Evolutionary conservation across 64 coral and sea anemone species (phyloP).

Genomic region (Cladopsammia gracilis): DNA sequence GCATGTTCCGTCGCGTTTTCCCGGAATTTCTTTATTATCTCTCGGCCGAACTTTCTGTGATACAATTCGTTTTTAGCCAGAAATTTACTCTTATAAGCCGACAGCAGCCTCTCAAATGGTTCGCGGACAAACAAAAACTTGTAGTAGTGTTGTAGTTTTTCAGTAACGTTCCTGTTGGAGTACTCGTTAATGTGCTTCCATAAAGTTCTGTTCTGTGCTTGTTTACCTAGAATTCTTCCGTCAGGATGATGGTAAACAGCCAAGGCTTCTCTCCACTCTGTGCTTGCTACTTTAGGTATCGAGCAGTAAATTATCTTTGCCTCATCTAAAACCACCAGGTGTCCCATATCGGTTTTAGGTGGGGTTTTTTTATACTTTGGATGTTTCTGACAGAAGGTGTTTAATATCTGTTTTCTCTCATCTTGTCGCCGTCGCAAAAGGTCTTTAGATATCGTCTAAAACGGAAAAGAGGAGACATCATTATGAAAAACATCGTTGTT

Average conservation of each 20-base stretch:
- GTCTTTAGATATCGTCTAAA: neutral
- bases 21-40: slow-evolving; percentile 29
- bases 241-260: neutral
- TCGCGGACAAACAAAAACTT: slow-evolving; percentile 31
- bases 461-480: neutral
- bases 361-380: neutral
- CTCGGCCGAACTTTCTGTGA: neutral
- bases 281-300: slow-evolving; percentile 22
- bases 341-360: neutral
- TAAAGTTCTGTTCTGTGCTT: neutral
- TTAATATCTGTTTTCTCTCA: neutral
- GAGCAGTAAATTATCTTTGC: slow-evolving; percentile 1
- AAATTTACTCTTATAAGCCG: slow-evolving; percentile 39
- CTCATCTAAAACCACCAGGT: neutral
- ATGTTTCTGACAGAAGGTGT: neutral
- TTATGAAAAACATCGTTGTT: neutral
- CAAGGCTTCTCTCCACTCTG: slow-evolving; percentile 10
- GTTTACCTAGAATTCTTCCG: neutral
- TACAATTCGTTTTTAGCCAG: neutral
- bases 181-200: slow-evolving; percentile 1
- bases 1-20: neutral
- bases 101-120: slow-evolving; percentile 9
- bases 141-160: neutral
- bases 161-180: neutral
- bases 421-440: neutral